These are phyloP conservation scores for Holothuria leucospilota DNA, from an alignment of 53 echinoderm and acorn worm species.

Conservation along the genomic window DNA sequence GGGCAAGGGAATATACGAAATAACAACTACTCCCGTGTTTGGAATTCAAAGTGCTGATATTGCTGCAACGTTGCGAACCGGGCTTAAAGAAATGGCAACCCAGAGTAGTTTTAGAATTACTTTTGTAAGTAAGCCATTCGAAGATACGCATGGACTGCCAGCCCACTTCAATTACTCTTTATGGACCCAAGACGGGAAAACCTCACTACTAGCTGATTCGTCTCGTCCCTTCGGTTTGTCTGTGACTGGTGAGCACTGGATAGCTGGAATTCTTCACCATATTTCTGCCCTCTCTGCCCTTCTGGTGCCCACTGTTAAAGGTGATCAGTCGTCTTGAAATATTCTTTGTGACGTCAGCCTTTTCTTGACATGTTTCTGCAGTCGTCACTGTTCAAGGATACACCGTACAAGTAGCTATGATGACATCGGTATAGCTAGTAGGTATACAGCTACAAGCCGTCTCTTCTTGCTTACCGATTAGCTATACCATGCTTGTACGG, in stretches of 20 bases:
- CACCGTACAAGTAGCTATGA: no score
- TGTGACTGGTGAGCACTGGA: constrained; percentile 52
- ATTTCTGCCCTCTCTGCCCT: constrained; percentile 43
- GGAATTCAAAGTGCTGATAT: constrained; percentile 32
- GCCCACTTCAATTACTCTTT: constrained; percentile 69
- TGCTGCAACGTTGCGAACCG: constrained; percentile 54
- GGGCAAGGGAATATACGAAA: constrained; percentile 60
- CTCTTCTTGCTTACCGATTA: no score
- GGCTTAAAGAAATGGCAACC: constrained; percentile 68
- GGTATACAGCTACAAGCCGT: no score
- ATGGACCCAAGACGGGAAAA: constrained; percentile 66
- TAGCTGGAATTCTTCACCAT: not conserved
- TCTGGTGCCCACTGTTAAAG: no score
- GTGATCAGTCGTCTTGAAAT: no score
- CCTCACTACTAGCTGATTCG: constrained; percentile 42
- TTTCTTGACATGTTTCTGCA: no score
- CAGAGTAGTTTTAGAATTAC: constrained; percentile 62
- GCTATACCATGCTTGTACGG: no score
- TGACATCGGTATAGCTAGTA: no score
- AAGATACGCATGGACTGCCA: constrained; percentile 26
- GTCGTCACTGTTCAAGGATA: no score
- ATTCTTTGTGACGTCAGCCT: no score
- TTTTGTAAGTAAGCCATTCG: constrained; percentile 75
- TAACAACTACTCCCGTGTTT: constrained; percentile 46
- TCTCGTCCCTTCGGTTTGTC: constrained; percentile 49